Evolutionary conservation across 1,140 invertebrate genomes (phyloP), one percentile per base, ranked within the genome.

Genomic region (Dinothrombium tinctorium): DNA sequence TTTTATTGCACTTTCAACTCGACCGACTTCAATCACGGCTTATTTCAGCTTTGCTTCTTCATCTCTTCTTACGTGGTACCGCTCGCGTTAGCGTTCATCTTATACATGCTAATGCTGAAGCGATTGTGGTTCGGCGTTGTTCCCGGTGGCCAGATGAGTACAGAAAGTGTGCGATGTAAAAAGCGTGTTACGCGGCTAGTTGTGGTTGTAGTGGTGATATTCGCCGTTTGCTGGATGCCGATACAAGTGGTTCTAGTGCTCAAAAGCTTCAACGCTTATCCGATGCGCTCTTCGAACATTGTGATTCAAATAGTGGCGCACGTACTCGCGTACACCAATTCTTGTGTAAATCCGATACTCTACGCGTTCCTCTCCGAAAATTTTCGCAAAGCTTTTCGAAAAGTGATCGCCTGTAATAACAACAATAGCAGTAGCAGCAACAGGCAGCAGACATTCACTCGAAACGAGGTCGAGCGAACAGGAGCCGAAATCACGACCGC

Each of bases 181-280:
- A 76, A 76, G 56, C 67, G 84, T 44, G 87, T 90, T 1, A 94
- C 86, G 1, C 65, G 80, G 44, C 78, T 95, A 72, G 82, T 95
- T 6, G 69, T 90, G 26, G 76, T 87, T 17, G 84, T 95, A 12
- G 82, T 94, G 0, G 72, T 82, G 17, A 84, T 87, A 23, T 94
- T 94, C 57, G 86, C 86, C 8, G 63, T 89, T 25, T 92, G 86
- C 60, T 95, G 89, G 89, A 73, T 78, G 50, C 87, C 87, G 2
- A 80, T 94, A 52, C 86, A 76, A 69, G 65, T 81, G 32, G 76
- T 83, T 25, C 64, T 84, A 21, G 68, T 83, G 28, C 63, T 76
- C 40, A 82, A 81, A 56, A 75, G 15, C 8, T 21, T 81, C 20
- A 59, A 71, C 44, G 52, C 65, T 33, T 83, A 78, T 58, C 68